Base-by-base conservation (phyloP, 2,888 invertebrate genomes). In the Melanostoma scalare region DNA sequence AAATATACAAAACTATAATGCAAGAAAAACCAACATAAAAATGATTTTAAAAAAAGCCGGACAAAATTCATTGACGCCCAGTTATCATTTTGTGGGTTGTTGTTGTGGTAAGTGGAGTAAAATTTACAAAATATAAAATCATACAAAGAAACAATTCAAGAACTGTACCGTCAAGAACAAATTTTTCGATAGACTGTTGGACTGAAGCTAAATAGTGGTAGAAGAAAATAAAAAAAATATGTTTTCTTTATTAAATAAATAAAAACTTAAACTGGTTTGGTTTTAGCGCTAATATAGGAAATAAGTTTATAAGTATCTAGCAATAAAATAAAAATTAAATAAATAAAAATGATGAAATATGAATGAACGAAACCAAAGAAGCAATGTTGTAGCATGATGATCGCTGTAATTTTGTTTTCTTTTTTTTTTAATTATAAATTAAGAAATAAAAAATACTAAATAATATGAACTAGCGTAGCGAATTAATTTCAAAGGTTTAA, bases 131-230 rank as follows among this genome's bases (percentile, higher is more conserved):
- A 73, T 67, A 77, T 80, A 61, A 61, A 79, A 60, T 60, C 56
- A 77, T 84, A 85, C 65, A 86, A 85, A 82, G 86, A 87, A 86
- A 86, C 86, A 88, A 88, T 88, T 86, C 50, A 85, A 85, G 68
- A 72, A 93, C 91, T 90, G 91, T 92, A 86, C 92, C 93, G 87
- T 92, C 89, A 86, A 93, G 91, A 85, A 91, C 89, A 85, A 92
- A 91, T 80, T 89, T 88, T 90, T 93, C 92, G 87, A 93, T 90
- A 36, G 93, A 93, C 87, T 92, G 90, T 91, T 93, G 92, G 89
- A 93, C 93, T 84, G 93, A 93, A 88, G 93, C 93, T 93, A 90
- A 78, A 88, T 89, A 88, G 88, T 89, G 88, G 89, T 88, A 89
- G 89, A 90, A 88, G 88, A 87, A 89, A 89, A 86, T 87, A 88